Percentiles rank a stretch among this genome's conserved stretches.
phyloP scores from a whole-genome alignment of 2,113 vertebrate species.

The Rhadina sibilatrix region DNA sequence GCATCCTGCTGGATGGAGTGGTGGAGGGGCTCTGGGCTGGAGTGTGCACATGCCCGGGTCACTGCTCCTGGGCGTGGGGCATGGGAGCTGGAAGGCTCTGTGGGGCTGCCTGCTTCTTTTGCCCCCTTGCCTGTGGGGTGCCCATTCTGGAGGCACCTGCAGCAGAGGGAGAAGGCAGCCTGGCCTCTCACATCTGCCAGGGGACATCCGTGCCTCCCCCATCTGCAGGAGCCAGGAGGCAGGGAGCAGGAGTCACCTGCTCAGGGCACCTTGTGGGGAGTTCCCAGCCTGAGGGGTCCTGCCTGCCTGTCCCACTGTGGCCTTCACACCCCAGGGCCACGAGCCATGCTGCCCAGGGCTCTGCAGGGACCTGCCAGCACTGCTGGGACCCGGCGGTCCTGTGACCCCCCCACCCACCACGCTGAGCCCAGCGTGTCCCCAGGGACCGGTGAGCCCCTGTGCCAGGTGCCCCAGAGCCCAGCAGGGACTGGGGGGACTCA shows the following conservation, averaged over 20 bases:
- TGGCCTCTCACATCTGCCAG: not conserved
- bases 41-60: not conserved
- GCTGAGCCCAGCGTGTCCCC: not conserved
- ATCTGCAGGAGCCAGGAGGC: not conserved
- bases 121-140: not conserved
- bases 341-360: accelerated
- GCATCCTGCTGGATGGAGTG: not conserved
- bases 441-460: accelerated
- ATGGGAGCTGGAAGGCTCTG: not conserved
- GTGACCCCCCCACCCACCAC: accelerated
- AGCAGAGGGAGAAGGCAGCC: not conserved
- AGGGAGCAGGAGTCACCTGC: not conserved
- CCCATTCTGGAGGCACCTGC: not conserved
- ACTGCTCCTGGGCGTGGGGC: accelerated
- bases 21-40: not conserved
- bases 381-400: accelerated
- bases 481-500: not conserved
- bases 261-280: accelerated
- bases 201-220: not conserved
- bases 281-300: accelerated
- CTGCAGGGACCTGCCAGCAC: not conserved
- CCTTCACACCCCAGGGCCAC: not conserved
- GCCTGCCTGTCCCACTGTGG: not conserved
- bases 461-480: not conserved
- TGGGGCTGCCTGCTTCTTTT: not conserved